Base-by-base conservation (phyloP, 92 coral and sea anemone species). In the Parazoanthus atlanticus region DNA sequence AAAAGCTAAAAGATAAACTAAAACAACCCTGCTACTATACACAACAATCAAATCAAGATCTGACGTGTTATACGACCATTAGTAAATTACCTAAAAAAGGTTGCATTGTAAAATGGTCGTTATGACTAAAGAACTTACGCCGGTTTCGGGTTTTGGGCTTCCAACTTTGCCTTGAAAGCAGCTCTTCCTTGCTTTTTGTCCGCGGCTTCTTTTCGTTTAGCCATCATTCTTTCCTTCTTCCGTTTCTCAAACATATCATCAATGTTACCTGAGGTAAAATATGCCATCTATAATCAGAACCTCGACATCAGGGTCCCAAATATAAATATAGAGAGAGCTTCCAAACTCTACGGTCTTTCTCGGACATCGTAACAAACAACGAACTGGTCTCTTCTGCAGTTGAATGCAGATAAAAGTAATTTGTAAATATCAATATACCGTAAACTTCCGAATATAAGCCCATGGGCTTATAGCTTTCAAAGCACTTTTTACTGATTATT, bases 91-190 rank as follows among this genome's bases (percentile, higher is more conserved):
- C n/a, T n/a, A n/a, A n/a, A n/a, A n/a, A n/a, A n/a, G n/a, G n/a
- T n/a, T n/a, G n/a, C n/a, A n/a, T n/a, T 19, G 9, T 33, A 29
- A 17, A 3, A 36, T 65, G 13, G 10, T 41, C 58, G n/a, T 11
- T 11, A 30, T 9, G 8, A 43, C 33, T 25, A 77, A 32, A 15
- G 12, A 25, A 85, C 98, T 80, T 93, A 94, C 93, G 86, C 86
- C 82, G 91, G 90, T 33, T 90, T 93, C 25, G 96, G 95, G 73
- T 86, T 91, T 46, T 92, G 93, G 3, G 98, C 96, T 84, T 97
- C 97, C 30, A 97, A 90, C 85, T 97, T 93, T 34, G 96, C 95
- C 86, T 94, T 95, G 86, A 97, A 97, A 23, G 97, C 98, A 84
- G 82, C 94, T 80, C 99, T 81, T 84, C 92, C 92, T 86, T 93